Conservation (phyloP, 2,113 vertebrate genomes). For the Actenoides hombroni region DNA sequence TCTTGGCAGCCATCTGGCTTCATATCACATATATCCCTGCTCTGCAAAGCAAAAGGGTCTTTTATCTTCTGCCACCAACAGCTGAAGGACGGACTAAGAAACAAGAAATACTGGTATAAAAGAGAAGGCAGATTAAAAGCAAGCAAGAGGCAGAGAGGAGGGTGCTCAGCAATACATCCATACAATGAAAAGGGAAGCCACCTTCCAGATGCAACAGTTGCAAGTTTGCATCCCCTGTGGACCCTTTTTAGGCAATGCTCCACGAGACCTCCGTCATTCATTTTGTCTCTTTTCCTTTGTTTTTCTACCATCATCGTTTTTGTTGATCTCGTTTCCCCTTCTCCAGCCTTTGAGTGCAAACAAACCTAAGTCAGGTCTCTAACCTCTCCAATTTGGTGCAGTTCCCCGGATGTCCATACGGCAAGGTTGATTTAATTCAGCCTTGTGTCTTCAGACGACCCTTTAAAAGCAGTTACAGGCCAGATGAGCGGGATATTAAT, state of each 20-base stretch:
- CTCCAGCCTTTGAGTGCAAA: not conserved
- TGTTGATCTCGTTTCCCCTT: not conserved
- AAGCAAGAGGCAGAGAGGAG: not conserved
- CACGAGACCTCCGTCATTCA: not conserved
- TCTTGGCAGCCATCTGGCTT: constrained; percentile 43
- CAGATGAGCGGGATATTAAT: constrained; percentile 11
- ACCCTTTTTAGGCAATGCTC: not conserved
- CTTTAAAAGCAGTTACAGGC: not conserved
- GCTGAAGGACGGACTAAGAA: constrained; percentile 4
- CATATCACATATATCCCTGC: not conserved
- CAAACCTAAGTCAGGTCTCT: not conserved
- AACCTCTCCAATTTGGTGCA: not conserved
- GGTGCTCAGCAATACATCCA: not conserved
- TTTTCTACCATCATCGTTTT: not conserved
- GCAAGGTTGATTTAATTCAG: constrained; percentile 1
- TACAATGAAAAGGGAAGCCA: not conserved
- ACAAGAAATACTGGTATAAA: not conserved
- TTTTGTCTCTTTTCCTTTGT: not conserved
- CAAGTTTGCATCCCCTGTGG: not conserved
- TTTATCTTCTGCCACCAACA: not conserved
- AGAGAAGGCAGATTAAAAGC: not conserved
- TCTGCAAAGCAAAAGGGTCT: not conserved
- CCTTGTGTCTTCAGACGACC: not conserved
- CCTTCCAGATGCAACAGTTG: not conserved
- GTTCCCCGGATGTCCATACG: not conserved